Percentiles rank a stretch among this genome's conserved stretches.
Conservation (phyloP, 2,113 vertebrate species). For the Delphinus delphis region DNA sequence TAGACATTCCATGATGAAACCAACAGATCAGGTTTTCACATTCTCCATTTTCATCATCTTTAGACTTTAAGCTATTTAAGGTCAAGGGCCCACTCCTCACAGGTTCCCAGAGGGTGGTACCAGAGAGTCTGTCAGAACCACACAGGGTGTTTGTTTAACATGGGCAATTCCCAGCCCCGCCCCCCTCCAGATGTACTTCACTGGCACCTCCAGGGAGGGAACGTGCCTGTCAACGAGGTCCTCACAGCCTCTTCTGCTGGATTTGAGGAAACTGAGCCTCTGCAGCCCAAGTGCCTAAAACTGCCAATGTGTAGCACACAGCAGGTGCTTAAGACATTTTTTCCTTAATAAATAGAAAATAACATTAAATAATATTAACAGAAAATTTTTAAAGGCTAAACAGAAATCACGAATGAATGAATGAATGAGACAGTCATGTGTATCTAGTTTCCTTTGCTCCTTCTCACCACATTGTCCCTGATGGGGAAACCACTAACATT, state of each 20-base stretch:
- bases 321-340: background rate
- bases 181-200: background rate
- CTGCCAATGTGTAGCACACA: background rate
- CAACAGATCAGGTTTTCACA: background rate
- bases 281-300: background rate
- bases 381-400: background rate
- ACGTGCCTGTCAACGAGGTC: background rate
- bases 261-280: background rate
- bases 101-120: background rate
- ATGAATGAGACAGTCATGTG: fast-evolving
- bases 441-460: background rate
- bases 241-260: background rate
- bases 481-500: background rate
- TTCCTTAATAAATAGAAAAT: background rate
- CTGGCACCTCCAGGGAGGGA: fast-evolving
- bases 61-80: background rate
- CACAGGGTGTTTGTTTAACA: background rate
- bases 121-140: background rate
- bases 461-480: background rate
- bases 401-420: background rate
- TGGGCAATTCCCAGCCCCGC: background rate
- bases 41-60: background rate
- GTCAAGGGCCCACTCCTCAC: background rate
- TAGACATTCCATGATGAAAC: background rate
- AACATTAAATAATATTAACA: background rate